Percentiles rank a stretch among this genome's conserved stretches.
phyloP scores from a whole-genome alignment of 2,888 invertebrate species.

The Callosobruchus maculatus region DNA sequence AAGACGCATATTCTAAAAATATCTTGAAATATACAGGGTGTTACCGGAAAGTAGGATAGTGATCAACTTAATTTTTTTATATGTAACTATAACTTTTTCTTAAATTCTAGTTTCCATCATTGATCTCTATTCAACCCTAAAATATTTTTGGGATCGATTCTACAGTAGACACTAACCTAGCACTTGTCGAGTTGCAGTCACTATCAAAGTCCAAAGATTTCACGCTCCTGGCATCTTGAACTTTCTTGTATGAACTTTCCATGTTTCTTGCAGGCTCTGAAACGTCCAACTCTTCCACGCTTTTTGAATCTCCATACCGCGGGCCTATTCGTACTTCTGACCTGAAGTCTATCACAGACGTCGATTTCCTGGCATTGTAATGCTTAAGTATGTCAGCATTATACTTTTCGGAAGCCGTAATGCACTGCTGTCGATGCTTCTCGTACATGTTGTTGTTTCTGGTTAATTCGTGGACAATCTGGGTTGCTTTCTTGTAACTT shows the following conservation, averaged over 20 bases:
- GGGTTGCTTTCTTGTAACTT: constrained; percentile 46
- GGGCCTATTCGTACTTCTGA: constrained; percentile 45
- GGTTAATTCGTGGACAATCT: constrained; percentile 46
- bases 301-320: constrained; percentile 42
- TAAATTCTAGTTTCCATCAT: no score
- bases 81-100: no score
- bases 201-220: constrained; percentile 76
- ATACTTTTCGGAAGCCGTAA: constrained; percentile 46
- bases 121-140: no score
- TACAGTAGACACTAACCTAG: no score
- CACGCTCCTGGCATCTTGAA: constrained; percentile 58
- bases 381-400: constrained; percentile 43
- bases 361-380: constrained; percentile 56
- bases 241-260: constrained; percentile 34
- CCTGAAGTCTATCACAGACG: constrained; percentile 56
- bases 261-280: constrained; percentile 34
- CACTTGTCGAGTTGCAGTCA: constrained; percentile 49
- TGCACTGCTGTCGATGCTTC: constrained; percentile 45
- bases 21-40: no score
- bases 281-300: constrained; percentile 50
- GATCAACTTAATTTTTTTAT: no score
- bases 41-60: no score
- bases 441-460: constrained; percentile 39
- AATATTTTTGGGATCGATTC: no score
- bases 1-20: no score